A percentile compares a stretch with the other conserved stretches of the same genome.
phyloP scores from a whole-genome alignment of 1,140 invertebrate genomes.

The Onthophagus taurus region DNA sequence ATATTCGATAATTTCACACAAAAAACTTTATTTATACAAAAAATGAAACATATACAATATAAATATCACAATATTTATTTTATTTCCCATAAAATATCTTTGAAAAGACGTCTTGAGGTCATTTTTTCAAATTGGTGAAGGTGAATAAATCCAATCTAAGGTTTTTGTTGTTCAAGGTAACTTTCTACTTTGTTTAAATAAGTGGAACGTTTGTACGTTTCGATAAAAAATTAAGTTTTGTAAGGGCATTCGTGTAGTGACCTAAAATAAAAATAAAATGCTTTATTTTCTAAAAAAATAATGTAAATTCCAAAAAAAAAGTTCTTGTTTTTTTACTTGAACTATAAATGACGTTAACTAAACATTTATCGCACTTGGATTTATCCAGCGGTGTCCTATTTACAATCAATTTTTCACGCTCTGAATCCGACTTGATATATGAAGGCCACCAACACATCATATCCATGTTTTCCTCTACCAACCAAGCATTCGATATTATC shows the following conservation, averaged over 20 bases:
- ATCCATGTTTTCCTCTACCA: not conserved
- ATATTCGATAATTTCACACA: no score
- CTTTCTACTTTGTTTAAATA: no score
- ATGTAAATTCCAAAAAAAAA: not conserved
- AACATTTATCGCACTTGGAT: conserved; percentile 6
- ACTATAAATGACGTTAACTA: conserved; percentile 7
- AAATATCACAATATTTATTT: no score
- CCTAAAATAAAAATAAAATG: not conserved
- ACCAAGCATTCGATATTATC: conserved; percentile 6
- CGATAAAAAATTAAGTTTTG: not conserved
- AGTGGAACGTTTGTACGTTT: conserved; percentile 6
- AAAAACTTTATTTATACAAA: no score
- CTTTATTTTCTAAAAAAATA: not conserved
- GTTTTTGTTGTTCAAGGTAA: no score
- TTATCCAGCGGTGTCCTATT: not conserved
- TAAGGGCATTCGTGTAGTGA: conserved; percentile 9
- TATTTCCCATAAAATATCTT: no score
- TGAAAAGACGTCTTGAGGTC: no score
- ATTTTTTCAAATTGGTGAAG: no score
- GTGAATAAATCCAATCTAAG: no score
- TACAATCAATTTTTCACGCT: conserved; percentile 5
- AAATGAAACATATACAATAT: no score
- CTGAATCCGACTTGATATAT: conserved; percentile 3
- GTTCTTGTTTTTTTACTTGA: not conserved
- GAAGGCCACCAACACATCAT: conserved; percentile 4